Percentiles rank a stretch among this genome's conserved stretches.
Evolutionary conservation across 2,797 vertebrate species (phyloP).

Genomic region (Carapus acus): DNA sequence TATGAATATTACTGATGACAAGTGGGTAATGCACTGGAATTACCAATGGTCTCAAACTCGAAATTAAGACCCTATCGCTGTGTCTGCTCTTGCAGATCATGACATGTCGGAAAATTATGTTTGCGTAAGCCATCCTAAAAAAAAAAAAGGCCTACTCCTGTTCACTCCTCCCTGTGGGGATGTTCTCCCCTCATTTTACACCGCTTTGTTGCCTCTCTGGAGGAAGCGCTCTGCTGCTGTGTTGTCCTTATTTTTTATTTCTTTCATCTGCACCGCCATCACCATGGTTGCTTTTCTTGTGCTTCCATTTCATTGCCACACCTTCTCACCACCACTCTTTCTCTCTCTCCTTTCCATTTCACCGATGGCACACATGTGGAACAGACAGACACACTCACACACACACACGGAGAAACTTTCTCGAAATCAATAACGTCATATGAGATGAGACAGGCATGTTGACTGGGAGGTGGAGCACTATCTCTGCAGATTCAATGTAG

Average conservation of each 20-base stretch:
- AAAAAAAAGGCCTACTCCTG: conserved; percentile 2
- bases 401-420: conserved; percentile 16
- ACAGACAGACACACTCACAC: too few relatives aligned
- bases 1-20: too few relatives aligned
- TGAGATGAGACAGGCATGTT: conserved; percentile 31
- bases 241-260: conserved; percentile 1
- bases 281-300: conserved; percentile 8
- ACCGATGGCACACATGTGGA: too few relatives aligned
- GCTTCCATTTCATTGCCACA: conserved; percentile 4
- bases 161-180: conserved; percentile 2
- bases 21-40: too few relatives aligned
- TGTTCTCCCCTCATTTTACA: conserved; percentile 4
- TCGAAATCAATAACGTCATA: conserved; percentile 61
- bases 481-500: conserved; percentile 14
- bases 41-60: too few relatives aligned
- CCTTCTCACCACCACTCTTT: conserved; percentile 2
- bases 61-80: too few relatives aligned
- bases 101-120: neutral
- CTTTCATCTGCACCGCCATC: conserved; percentile 2
- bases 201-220: neutral
- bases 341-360: conserved; percentile 19
- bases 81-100: too few relatives aligned
- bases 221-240: conserved; percentile 1
- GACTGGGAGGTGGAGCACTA: conserved; percentile 30
- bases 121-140: neutral